Evolutionary conservation across 2,888 invertebrate genomes (phyloP), one percentile per base, ranked within the genome.

Genomic region (Cheilosia scutellata): DNA sequence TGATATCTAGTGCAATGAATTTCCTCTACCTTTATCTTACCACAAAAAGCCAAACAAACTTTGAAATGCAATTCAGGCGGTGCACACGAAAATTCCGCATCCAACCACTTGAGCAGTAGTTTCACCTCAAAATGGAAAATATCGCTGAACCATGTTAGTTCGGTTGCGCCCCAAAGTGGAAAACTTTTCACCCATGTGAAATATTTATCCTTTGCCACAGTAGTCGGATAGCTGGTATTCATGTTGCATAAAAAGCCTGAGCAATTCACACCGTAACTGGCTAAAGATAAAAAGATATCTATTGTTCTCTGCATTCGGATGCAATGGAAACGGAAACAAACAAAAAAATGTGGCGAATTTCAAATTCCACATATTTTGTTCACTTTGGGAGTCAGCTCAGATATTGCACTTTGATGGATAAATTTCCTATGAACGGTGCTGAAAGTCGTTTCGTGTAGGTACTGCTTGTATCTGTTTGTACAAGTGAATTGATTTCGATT

Each of bases 401-500:
- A 27, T 13, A 51, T 20, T 27, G 31, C 55, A 40, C 20, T 60
- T 42, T 60, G 60, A 40, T 60, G 42, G 60, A 60, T 27, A 13
- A 60, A 42, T n/a, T 20, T 27, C n/a, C 27, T 60, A 25, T 16
- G 57, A 16, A 25, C 9, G 20, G 25, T 47, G 16, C 16, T 47
- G 5, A 2, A 27, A 51, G 33, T 60, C 40, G 40, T n/a, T 20
- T 25, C 42, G 11, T 25, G 33, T 16, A 27, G 7, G 20, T n/a
- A 11, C 33, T 31, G 2, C 42, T 25, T 29, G 47, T 63, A 29
- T 63, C 29, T 63, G 27, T 47, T 47, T 47, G 44, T 31, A 4
- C 11, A 42, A 42, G 40, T 47, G 31, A 63, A 63, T 47, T 63
- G 62, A 47, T 63, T 63, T 63, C 62, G 62, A 47, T 47, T 29